Evolutionary conservation across 2,888 invertebrate genomes (phyloP), one percentile per base, ranked within the genome.

Genomic region (Lissocephala sabroskyi): DNA sequence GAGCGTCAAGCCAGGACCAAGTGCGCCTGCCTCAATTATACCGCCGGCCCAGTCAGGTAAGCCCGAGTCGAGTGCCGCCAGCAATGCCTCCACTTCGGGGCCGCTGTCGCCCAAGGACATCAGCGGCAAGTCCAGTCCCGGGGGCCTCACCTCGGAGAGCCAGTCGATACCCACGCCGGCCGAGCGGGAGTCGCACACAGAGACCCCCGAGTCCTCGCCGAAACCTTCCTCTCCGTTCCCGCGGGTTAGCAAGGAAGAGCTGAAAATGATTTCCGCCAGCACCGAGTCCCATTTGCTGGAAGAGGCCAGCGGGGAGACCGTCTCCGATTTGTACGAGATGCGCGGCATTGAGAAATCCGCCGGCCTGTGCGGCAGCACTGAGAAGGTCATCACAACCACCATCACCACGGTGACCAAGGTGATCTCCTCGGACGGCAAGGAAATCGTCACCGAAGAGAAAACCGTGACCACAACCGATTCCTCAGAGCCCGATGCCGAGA

Each of bases 131-230:
- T 85, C 85, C 18, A 85, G 85, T 59, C 85, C 85, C 28, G 80
- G 81, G 19, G 79, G 68, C 56, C 82, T 86, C 41, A 88, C 88
- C 51, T 81, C 82, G 41, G 87, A 88, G 76, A 87, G 88, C 35
- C 88, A 87, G 81, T 86, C 89, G 16, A 85, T 88, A 45, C 86
- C 88, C 63, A 88, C 88, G 36, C 88, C 88, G 9, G 84, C 87
- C 39, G 88, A 88, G 68, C 87, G 87, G 67, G 88, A 88, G 23
- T 87, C 88, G 2, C 86, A 87, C 41, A 87, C 88, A 79, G 84
- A 83, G 53, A 81, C 84, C 2, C 81, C 84, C 1, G 84, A 83
- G 51, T 82, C 84, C 1, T 85, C 84, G 16, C 84, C 85, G 16
- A 85, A 85, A 45, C 84, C 84, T 11, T 83, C 85, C 39, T 85